Evolutionary conservation across 2,797 vertebrate genomes (phyloP).

Genomic region (Coendou prehensilis): DNA sequence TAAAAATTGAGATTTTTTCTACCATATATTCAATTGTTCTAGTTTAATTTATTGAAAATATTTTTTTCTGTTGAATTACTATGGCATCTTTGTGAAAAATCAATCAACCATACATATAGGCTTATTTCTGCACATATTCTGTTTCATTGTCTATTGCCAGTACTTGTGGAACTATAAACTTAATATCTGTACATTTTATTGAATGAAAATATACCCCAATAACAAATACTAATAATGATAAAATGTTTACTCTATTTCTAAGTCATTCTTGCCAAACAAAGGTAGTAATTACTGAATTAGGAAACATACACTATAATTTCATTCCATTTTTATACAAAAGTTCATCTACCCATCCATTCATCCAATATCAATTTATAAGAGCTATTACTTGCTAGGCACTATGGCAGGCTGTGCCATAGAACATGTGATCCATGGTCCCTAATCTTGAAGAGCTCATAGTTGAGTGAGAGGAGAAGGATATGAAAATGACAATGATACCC

Average conservation of each 20-base stretch:
- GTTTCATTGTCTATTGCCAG: background rate
- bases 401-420: background rate
- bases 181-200: background rate
- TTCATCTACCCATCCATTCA: background rate
- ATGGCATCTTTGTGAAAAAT: background rate
- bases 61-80: slow-evolving; percentile 33
- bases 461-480: background rate
- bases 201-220: background rate
- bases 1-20: background rate
- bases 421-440: background rate
- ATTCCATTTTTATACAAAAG: background rate
- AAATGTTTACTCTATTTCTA: background rate
- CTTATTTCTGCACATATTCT: background rate
- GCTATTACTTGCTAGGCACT: background rate
- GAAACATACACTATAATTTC: background rate
- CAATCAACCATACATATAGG: background rate
- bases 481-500: background rate
- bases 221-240: background rate
- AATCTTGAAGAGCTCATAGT: background rate
- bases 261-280: background rate
- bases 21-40: background rate
- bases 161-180: background rate
- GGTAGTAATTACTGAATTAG: background rate
- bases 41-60: slow-evolving; percentile 7
- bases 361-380: background rate